A percentile compares a stretch with the other conserved stretches of the same genome.
phyloP scores from a whole-genome alignment of 2,113 vertebrate species.

The Collichthys lucidus region DNA sequence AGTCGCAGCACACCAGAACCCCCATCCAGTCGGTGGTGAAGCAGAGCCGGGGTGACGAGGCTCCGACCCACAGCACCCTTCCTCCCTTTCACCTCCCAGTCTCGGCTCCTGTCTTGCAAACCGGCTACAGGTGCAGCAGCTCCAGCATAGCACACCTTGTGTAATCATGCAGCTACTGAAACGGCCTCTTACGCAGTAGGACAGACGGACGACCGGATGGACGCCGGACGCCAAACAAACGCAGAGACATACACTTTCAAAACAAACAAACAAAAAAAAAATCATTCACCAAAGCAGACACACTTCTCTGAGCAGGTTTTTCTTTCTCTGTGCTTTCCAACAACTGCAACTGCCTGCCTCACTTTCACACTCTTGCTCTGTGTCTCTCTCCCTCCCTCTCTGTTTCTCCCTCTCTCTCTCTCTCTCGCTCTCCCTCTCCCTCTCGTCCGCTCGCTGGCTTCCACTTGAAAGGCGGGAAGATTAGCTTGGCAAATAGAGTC shows the following conservation, averaged over 20 bases:
- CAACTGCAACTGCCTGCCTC: constrained; percentile 74
- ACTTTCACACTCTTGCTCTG: constrained; percentile 59
- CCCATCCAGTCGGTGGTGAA: constrained; percentile 79
- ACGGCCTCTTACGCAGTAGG: constrained; percentile 4
- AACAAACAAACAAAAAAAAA: constrained; percentile 12
- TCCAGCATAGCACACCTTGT: constrained; percentile 47
- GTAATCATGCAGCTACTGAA: constrained; percentile 7
- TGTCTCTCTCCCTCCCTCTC: constrained; percentile 26
- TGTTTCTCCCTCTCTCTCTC: background rate
- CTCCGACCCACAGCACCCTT: constrained; percentile 52
- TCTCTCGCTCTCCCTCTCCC: constrained; percentile 23
- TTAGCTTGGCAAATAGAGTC: constrained; percentile 84
- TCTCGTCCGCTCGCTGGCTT: constrained; percentile 69
- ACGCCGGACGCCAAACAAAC: background rate
- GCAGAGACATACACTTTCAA: background rate
- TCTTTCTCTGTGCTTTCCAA: constrained; percentile 66
- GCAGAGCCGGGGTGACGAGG: constrained; percentile 52
- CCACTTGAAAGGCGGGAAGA: constrained; percentile 82
- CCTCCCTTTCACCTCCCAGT: constrained; percentile 42
- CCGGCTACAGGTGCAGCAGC: constrained; percentile 71
- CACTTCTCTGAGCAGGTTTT: constrained; percentile 60
- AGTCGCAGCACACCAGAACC: constrained; percentile 87
- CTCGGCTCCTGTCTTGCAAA: constrained; percentile 23
- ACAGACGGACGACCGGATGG: background rate
- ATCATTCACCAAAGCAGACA: constrained; percentile 45